Percentiles rank a stretch among this genome's conserved stretches.
These are phyloP conservation scores for Rapana venosa DNA, from an alignment of 2,888 invertebrate genomes.

Conservation along the genomic window DNA sequence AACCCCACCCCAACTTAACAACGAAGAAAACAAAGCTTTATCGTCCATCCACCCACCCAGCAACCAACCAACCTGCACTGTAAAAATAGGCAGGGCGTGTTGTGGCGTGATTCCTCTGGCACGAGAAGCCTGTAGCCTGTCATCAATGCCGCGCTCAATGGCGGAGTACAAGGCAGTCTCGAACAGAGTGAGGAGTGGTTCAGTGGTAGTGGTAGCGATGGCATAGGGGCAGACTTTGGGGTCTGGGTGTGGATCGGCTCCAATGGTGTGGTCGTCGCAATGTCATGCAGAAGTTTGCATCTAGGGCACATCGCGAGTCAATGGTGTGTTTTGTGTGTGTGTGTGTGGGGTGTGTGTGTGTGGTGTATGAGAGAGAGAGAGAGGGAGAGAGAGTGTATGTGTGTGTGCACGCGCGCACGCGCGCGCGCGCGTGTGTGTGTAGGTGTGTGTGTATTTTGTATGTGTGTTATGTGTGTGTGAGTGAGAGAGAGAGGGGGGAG, in stretches of 20 bases:
- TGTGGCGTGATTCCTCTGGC: slow-evolving; percentile 48
- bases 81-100: slow-evolving; percentile 58
- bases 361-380: no score
- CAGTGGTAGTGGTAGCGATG: slow-evolving; percentile 26
- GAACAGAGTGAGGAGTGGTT: slow-evolving; percentile 41
- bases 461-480: neutral
- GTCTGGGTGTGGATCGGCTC: slow-evolving; percentile 17
- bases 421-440: neutral
- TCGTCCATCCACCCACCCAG: no score
- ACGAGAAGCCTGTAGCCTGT: slow-evolving; percentile 50
- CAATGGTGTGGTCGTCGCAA: slow-evolving; percentile 37
- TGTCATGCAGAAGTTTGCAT: slow-evolving; percentile 14
- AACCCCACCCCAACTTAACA: no score
- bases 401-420: neutral
- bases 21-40: no score
- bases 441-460: neutral
- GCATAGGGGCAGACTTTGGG: slow-evolving; percentile 15
- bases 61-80: slow-evolving; percentile 40
- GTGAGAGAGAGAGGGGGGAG: no score
- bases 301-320: neutral
- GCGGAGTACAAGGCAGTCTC: slow-evolving; percentile 53
- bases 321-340: neutral
- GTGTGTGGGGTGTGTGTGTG: no score
- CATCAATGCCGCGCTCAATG: slow-evolving; percentile 59
- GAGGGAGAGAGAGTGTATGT: no score